Base-by-base conservation (phyloP, 2,797 vertebrate species). In the Rhinophrynus dorsalis region DNA sequence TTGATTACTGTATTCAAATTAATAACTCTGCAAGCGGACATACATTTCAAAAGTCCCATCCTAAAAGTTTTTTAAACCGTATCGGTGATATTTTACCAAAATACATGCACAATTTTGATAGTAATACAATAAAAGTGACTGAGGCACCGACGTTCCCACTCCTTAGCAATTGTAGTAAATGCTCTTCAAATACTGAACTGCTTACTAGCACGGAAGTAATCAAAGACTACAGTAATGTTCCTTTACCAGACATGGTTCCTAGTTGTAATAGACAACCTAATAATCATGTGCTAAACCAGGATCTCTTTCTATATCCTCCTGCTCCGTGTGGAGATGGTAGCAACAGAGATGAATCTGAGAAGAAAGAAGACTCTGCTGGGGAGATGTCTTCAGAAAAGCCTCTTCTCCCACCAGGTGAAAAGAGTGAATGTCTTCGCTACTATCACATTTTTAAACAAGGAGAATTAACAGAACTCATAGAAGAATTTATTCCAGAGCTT, bases 231-330 rank as follows among this genome's bases (percentile, higher is more conserved):
- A 80, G 82, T 27, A 72, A 83, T 5, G 65, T 86, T 32, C 85
- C 88, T 67, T 89, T 94, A 77, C 88, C 91, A 21, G 90, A 94
- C 77, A 84, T 92, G 64, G 82, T 92, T 80, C 88, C 89, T 10
- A 50, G 80, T 78, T 79, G 86, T 80, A 81, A 82, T 63, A 47
- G 74, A 76, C 78, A 74, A 79, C 13, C 57, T 74, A 67, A 63
- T 77, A 74, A 2, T 62, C 11, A 50, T 60, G 74, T 15, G 30
- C 27, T 32, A 71, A 80, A 50, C 24, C 55, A 61, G 33, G 80
- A 38, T 38, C 37, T 15, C 13, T 1, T 11, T 13, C 2, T 6
- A 38, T n/a, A 38, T 2, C 37, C 37, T 15, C 5, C 37, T 15
- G 13, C 1, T 38, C 15, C 37, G 13, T 38, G n/a, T n/a, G n/a